phyloP scores from a whole-genome alignment of 1,140 invertebrate genomes.

The Calephelis nemesis region DNA sequence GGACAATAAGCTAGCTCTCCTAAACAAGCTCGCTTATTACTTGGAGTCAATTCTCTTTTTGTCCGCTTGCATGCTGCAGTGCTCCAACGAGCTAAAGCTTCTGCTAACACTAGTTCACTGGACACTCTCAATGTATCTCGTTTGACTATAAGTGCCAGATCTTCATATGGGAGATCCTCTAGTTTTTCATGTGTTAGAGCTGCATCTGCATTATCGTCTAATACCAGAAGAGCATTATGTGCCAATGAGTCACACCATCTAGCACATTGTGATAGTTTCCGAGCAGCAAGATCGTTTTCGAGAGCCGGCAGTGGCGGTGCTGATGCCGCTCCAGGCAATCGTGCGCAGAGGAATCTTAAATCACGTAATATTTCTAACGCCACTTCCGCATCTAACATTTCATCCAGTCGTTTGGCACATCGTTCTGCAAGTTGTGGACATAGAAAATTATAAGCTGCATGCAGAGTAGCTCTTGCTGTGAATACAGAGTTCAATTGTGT shows the following conservation, averaged over 20 bases:
- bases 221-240: constrained; percentile 80
- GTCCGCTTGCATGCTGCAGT: constrained; percentile 83
- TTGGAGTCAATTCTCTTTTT: constrained; percentile 81
- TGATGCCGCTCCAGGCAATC: constrained; percentile 64
- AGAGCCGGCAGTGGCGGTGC: constrained; percentile 59
- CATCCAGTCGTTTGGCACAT: constrained; percentile 82
- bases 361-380: constrained; percentile 70
- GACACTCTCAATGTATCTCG: constrained; percentile 81
- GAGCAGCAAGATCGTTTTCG: constrained; percentile 50
- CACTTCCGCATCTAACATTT: constrained; percentile 67
- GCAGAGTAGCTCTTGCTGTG: constrained; percentile 83
- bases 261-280: constrained; percentile 61
- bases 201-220: constrained; percentile 82
- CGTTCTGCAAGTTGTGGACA: constrained; percentile 81
- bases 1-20: constrained; percentile 83
- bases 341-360: constrained; percentile 66
- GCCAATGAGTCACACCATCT: constrained; percentile 81
- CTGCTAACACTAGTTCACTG: constrained; percentile 80
- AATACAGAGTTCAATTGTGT: constrained; percentile 82
- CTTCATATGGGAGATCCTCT: constrained; percentile 82
- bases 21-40: constrained; percentile 82
- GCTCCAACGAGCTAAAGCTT: constrained; percentile 83
- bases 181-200: constrained; percentile 83
- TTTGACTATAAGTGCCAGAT: constrained; percentile 81
- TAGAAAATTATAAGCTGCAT: constrained; percentile 85